Evolutionary conservation across 2,888 invertebrate genomes (phyloP).

Genomic region (Eupeodes latifasciatus): DNA sequence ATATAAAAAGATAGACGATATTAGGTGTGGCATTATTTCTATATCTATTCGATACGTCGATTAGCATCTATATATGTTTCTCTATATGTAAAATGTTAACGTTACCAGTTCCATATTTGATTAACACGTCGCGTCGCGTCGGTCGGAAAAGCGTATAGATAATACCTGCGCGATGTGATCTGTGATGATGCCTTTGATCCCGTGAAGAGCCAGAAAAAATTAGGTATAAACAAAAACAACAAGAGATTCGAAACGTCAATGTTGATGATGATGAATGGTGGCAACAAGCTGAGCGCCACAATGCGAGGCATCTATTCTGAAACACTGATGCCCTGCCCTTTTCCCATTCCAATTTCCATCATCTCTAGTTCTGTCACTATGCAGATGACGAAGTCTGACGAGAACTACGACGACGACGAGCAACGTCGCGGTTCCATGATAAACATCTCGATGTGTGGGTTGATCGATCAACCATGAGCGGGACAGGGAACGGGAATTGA

Average conservation of each 20-base stretch:
- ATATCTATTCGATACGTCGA: slow-evolving; percentile 35
- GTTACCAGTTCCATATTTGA: slow-evolving; percentile 64
- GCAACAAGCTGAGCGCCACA: slow-evolving; percentile 69
- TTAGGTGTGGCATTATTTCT: slow-evolving; percentile 55
- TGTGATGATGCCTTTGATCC: slow-evolving; percentile 48
- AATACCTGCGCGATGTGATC: background rate
- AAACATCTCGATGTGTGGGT: slow-evolving; percentile 68
- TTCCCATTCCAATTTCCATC: slow-evolving; percentile 24
- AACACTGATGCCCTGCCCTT: slow-evolving; percentile 3
- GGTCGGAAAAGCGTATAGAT: slow-evolving; percentile 42
- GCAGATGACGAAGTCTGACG: slow-evolving; percentile 28
- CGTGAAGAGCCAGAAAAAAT: slow-evolving; percentile 4
- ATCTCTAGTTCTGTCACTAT: slow-evolving; percentile 29
- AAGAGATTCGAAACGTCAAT: slow-evolving; percentile 59
- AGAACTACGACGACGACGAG: background rate
- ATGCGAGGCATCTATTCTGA: slow-evolving; percentile 46
- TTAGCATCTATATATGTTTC: slow-evolving; percentile 34
- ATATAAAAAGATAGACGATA: slow-evolving; percentile 8
- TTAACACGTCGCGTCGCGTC: slow-evolving; percentile 47
- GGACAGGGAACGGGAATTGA: background rate
- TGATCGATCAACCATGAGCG: slow-evolving; percentile 19
- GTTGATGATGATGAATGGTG: slow-evolving; percentile 74
- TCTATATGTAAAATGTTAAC: slow-evolving; percentile 55
- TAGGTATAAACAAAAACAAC: background rate
- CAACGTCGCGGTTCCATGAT: slow-evolving; percentile 10